Conservation (phyloP, 2,113 vertebrate genomes). For the Dinomys branickii region DNA sequence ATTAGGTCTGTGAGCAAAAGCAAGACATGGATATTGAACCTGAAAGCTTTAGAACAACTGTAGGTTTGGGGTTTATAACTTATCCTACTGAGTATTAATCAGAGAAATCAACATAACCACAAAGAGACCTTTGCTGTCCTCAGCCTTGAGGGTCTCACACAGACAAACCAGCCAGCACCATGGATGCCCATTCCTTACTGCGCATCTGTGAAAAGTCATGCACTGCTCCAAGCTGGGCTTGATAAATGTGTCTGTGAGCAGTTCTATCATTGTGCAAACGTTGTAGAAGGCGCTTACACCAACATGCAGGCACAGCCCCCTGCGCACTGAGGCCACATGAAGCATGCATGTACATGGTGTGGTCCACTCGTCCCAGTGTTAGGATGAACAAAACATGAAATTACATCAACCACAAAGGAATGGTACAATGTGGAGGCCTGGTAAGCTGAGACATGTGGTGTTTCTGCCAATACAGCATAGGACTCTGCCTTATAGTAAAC, state of each 20-base stretch:
- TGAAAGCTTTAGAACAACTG: neutral
- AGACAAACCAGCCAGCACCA: neutral
- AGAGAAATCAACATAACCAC: neutral
- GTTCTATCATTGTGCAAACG: neutral
- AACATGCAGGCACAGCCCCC: neutral
- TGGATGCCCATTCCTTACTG: neutral
- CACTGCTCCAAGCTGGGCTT: neutral
- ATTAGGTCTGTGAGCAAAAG: neutral
- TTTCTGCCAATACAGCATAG: neutral
- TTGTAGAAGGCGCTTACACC: neutral
- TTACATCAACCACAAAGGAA: neutral
- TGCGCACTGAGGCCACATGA: neutral
- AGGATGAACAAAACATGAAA: neutral
- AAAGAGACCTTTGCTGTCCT: neutral
- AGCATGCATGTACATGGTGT: too few species aligned
- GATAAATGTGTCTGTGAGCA: neutral
- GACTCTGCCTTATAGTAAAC: neutral
- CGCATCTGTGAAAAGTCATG: too few species aligned
- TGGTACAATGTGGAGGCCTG: neutral
- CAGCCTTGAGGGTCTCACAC: too few species aligned
- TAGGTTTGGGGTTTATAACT: neutral
- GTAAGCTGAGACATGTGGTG: rapidly evolving
- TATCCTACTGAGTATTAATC: neutral
- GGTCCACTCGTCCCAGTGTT: neutral
- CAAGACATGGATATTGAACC: neutral